phyloP scores from a whole-genome alignment of 1,140 invertebrate genomes.

The Temnothorax nylanderi region DNA sequence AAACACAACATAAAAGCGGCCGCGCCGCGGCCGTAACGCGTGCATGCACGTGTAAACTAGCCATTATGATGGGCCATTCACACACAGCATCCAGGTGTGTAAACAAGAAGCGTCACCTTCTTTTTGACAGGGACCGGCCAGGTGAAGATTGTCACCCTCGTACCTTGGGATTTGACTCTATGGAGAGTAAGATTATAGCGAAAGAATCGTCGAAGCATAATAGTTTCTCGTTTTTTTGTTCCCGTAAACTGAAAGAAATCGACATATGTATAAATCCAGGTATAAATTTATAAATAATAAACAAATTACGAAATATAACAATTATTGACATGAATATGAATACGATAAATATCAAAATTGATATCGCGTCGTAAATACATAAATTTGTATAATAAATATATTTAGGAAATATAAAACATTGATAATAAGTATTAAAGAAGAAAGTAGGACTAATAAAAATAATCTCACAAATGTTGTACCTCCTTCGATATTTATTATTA shows the following conservation, averaged over 20 bases:
- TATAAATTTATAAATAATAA: background rate
- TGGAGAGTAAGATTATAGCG: background rate
- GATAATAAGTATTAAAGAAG: background rate
- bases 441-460: background rate
- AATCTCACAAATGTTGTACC: background rate
- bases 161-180: background rate
- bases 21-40: background rate
- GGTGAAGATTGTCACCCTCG: conserved; percentile 50
- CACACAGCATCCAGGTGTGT: conserved; percentile 77
- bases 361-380: background rate
- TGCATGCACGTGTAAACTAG: conserved; percentile 58
- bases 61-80: conserved; percentile 61
- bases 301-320: background rate
- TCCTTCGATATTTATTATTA: background rate
- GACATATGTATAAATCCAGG: background rate
- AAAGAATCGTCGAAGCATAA: background rate
- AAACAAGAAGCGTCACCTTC: conserved; percentile 77
- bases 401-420: background rate
- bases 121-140: conserved; percentile 50
- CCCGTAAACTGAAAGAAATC: background rate
- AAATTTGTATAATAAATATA: background rate
- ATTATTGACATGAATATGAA: background rate
- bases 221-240: background rate
- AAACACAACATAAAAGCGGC: background rate
- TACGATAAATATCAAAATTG: background rate